Percentiles rank a stretch among this genome's conserved stretches.
Evolutionary conservation across 2,888 invertebrate species (phyloP).

Genomic region (Girardia tigrina): DNA sequence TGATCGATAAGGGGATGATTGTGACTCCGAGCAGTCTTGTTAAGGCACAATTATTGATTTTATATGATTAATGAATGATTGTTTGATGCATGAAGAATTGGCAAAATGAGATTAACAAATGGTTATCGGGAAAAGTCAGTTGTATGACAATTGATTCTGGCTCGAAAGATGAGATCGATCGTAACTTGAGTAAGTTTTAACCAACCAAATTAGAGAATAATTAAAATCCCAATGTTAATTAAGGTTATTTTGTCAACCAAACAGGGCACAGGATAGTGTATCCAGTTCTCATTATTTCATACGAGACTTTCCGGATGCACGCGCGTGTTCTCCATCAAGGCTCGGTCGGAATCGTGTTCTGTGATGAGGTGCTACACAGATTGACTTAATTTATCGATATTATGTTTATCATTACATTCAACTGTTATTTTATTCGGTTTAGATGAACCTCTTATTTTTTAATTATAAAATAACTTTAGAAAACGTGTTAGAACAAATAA

Average conservation of each 20-base stretch:
- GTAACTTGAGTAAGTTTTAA: constrained; percentile 44
- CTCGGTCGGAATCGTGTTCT: constrained; percentile 76
- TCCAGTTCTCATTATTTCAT: constrained; percentile 91
- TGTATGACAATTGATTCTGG: constrained; percentile 53
- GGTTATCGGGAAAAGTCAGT: constrained; percentile 76
- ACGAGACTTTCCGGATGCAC: constrained; percentile 92
- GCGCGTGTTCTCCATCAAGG: constrained; percentile 71
- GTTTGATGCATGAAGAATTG: constrained; percentile 60
- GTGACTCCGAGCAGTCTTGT: constrained; percentile 93
- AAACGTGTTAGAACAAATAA: too few species aligned
- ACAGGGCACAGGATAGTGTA: constrained; percentile 64
- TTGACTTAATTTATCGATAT: not conserved
- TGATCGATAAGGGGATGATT: constrained; percentile 78
- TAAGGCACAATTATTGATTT: constrained; percentile 54
- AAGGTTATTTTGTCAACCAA: constrained; percentile 61
- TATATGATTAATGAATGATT: not conserved
- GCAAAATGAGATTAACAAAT: constrained; percentile 93
- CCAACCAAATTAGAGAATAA: not conserved
- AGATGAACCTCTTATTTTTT: too few species aligned
- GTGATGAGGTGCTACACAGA: constrained; percentile 78
- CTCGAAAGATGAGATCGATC: constrained; percentile 67
- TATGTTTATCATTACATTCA: not conserved
- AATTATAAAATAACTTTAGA: too few species aligned
- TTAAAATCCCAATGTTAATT: constrained; percentile 36
- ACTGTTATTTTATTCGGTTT: too few species aligned